phyloP scores from a whole-genome alignment of 2,113 vertebrate species.

The Cariama cristata region DNA sequence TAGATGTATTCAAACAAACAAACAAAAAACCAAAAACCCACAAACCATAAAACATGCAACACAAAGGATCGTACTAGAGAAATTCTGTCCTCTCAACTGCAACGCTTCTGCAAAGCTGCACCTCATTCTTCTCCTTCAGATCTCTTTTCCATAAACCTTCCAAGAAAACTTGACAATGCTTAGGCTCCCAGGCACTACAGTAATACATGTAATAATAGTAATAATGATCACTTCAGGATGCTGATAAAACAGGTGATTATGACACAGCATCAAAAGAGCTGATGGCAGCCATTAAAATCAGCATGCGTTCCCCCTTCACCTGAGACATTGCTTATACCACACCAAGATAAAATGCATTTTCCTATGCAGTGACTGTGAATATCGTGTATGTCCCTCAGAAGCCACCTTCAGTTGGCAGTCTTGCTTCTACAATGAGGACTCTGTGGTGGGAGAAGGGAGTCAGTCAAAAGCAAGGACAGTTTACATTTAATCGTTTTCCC shows the following conservation, averaged over 20 bases:
- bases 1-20: background rate
- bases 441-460: background rate
- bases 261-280: background rate
- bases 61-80: background rate
- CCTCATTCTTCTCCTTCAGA: background rate
- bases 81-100: background rate
- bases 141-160: background rate
- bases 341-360: background rate
- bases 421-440: background rate
- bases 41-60: background rate
- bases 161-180: background rate
- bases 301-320: background rate
- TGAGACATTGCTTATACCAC: background rate
- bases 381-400: background rate
- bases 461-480: background rate
- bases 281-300: background rate
- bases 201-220: background rate
- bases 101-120: background rate
- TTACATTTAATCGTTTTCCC: slow-evolving; percentile 14
- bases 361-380: background rate
- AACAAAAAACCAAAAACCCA: background rate
- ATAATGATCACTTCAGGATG: background rate
- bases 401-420: background rate
- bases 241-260: background rate
- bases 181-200: background rate